Evolutionary conservation across 2,888 invertebrate genomes (phyloP).

Genomic region (Cheilosia vernalis): DNA sequence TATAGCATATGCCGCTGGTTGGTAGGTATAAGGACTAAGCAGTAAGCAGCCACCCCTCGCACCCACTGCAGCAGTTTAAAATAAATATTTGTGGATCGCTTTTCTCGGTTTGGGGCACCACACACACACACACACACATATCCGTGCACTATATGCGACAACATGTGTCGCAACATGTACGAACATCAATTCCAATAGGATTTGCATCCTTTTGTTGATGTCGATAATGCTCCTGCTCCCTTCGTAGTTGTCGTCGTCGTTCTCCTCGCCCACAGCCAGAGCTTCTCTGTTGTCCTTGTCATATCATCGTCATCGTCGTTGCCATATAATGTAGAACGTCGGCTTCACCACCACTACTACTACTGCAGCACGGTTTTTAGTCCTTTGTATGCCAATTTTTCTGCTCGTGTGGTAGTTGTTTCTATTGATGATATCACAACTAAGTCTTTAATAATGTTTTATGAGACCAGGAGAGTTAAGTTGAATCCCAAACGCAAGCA

Average conservation of each 20-base stretch:
- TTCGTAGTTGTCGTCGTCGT: slow-evolving; percentile 24
- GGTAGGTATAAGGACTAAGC: slow-evolving; percentile 16
- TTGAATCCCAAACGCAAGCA: slow-evolving; percentile 70
- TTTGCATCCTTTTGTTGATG: slow-evolving; percentile 74
- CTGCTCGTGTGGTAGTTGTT: slow-evolving; percentile 59
- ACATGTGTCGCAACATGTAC: slow-evolving; percentile 73
- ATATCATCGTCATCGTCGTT: slow-evolving; percentile 8
- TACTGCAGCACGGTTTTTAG: slow-evolving; percentile 14
- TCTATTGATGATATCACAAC: slow-evolving; percentile 70
- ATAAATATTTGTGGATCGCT: slow-evolving; percentile 68
- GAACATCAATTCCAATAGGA: slow-evolving; percentile 74
- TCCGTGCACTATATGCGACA: slow-evolving; percentile 36
- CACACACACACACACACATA: slow-evolving; percentile 13
- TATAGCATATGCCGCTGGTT: slow-evolving; percentile 42
- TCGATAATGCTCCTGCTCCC: slow-evolving; percentile 65
- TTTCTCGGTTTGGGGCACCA: neutral
- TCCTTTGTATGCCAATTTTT: slow-evolving; percentile 54
- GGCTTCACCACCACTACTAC: slow-evolving; percentile 9
- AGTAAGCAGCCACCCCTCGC: slow-evolving; percentile 25
- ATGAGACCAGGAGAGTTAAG: slow-evolving; percentile 58
- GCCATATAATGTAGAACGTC: neutral
- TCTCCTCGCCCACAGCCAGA: slow-evolving; percentile 3
- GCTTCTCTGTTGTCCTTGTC: neutral
- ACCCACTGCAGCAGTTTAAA: slow-evolving; percentile 60
- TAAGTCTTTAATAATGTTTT: slow-evolving; percentile 73